Evolutionary conservation across 2,113 vertebrate genomes (phyloP), one percentile per base, ranked within the genome.

Genomic region (Neolamprologus kungweensis): DNA sequence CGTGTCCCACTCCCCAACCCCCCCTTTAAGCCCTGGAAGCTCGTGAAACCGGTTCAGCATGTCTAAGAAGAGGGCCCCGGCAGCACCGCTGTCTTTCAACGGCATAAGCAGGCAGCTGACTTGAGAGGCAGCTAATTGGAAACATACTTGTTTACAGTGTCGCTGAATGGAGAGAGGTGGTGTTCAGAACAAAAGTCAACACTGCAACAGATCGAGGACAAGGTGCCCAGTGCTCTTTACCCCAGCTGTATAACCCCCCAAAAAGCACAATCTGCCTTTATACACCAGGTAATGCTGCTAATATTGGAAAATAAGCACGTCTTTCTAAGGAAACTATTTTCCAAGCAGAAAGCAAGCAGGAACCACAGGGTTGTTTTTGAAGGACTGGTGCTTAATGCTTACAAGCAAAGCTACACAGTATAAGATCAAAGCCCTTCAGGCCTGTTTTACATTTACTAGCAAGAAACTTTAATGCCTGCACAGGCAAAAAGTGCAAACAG

Each of bases 91-190:
- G 87, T 78, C 90, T 91, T 90, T 91, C 86, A 93, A 92, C 80
- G 78, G 78, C 87, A 23, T 80, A 81, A 88, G 82, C 47, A 37
- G 58, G 85, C 87, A 85, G 91, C 90, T 81, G 82, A 89, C 73
- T 88, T 87, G 13, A 51, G 86, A 86, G 71, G 37, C 16, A 21
- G 81, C 68, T 92, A 94, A 94, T 94, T 95, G 90, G 90, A 95
- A 95, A 92, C 93, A 94, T 85, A 91, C 93, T 92, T 94, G 93
- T 95, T 94, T 94, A 89, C 89, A 81, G 89, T 82, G 42, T 80
- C 57, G 28, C 82, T 50, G 80, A 37, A 81, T 40, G 53, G 78
- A 84, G 84, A 86, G 82, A 68, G 82, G 54, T 45, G 88, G 88
- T 16, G 85, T 88, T 71, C 5, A 21, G 50, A 82, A 86, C 87